Evolutionary conservation across 37 sponge, comb jelly and placozoan genomes (phyloP), one percentile per base, ranked within the genome.

Genomic region (Eunapius fragilis): DNA sequence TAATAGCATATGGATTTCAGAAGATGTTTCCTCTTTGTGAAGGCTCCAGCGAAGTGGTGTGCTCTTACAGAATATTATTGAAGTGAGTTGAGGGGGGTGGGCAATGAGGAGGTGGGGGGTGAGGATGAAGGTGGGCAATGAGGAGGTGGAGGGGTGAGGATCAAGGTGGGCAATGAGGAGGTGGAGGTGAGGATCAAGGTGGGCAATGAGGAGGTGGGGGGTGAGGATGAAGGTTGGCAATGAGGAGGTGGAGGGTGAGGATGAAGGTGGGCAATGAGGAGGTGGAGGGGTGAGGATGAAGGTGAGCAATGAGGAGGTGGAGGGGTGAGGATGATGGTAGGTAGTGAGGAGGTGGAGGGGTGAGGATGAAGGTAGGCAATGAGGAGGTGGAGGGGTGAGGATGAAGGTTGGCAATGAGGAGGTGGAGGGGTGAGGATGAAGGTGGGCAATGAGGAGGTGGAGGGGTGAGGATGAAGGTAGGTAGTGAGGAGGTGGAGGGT

Each of bases 31-130:
- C 30, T 48, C 45, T 14, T 76, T 5, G 31, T 67, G 23, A 82
- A 88, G 88, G 69, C 69, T 88, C 58, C 88, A 88, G 67, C 76
- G 77, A 77, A 72, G 49, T 71, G 88, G 88, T 23, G 26, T 88
- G 33, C 71, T 77, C 33, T 9, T 82, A 27, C 88, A 88, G 69
- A 88, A 88, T 26, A 88, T 88, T 26, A 85, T 85, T 28, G 17
- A 50, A 35, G 82, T 87, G 31, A 80, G 87, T 67, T 12, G 49
- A 17, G 68, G 25, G 22, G 22, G 58, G 58, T 2, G 1, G 58
- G 58, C 1, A 58, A 2, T 10, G 2, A 19, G 58, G 58, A 41
- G 41, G 41, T 41, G 6, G 41, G 3, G 41, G 6, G 41, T 41
- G 58, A 19, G 58, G 7, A 58, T 12, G 22, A 19, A 58, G 58